Percentiles rank a stretch among this genome's conserved stretches.
phyloP scores from a whole-genome alignment of 2,113 vertebrate genomes.

The Paraplagusia blochii region DNA sequence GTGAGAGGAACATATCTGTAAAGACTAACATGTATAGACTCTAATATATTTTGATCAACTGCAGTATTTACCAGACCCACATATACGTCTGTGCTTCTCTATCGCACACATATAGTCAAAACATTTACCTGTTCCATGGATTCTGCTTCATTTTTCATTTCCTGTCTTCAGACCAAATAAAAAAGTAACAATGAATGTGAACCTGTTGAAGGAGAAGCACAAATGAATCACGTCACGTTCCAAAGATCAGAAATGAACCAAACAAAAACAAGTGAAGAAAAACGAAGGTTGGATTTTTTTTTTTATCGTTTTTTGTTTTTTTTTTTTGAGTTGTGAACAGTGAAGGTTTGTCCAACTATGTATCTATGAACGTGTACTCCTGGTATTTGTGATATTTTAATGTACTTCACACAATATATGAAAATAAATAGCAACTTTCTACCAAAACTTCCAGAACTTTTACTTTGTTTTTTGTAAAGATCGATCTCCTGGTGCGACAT shows the following conservation, averaged over 20 bases:
- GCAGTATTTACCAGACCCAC: conserved; percentile 51
- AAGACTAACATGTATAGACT: conserved; percentile 66
- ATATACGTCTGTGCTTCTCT: conserved; percentile 49
- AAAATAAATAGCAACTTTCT: conserved; percentile 67
- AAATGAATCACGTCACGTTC: no score
- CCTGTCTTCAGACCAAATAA: no score
- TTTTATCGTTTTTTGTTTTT: conserved; percentile 5
- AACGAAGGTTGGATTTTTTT: neutral
- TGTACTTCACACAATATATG: conserved; percentile 59
- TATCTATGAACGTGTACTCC: conserved; percentile 52
- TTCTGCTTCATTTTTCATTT: no score
- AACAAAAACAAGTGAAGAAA: no score
- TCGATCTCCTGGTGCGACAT: neutral
- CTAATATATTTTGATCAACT: conserved; percentile 71
- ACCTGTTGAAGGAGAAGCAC: no score
- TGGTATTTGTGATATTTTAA: conserved; percentile 62
- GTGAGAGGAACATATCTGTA: conserved; percentile 55
- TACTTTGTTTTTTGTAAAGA: conserved; percentile 15
- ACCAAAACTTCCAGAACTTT: conserved; percentile 33
- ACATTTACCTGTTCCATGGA: conserved; percentile 25
- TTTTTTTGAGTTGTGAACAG: conserved; percentile 26
- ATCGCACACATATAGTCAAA: conserved; percentile 49
- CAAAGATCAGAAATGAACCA: no score
- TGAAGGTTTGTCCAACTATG: conserved; percentile 46
- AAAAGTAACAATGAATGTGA: no score